phyloP scores from a whole-genome alignment of 2,113 vertebrate genomes.

The Oryzias curvinotus region DNA sequence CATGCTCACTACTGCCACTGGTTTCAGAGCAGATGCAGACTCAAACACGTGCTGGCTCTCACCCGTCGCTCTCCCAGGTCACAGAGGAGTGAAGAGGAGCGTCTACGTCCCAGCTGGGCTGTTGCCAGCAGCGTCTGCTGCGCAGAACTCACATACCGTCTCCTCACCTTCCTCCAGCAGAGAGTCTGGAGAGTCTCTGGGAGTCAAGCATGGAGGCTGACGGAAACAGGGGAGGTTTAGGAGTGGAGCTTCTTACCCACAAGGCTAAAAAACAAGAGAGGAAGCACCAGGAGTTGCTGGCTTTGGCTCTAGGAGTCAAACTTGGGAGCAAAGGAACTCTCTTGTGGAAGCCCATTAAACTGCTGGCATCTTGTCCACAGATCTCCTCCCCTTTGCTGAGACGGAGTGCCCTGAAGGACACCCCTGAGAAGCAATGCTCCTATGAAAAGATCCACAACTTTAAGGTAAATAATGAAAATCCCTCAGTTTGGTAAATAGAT shows the following conservation, averaged over 20 bases:
- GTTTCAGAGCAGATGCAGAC: constrained; percentile 82
- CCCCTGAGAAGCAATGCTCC: constrained; percentile 87
- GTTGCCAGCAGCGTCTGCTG: constrained; percentile 77
- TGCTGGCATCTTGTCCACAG: constrained; percentile 98
- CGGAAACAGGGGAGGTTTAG: constrained; percentile 58
- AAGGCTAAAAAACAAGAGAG: constrained; percentile 82
- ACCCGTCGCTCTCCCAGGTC: constrained; percentile 83
- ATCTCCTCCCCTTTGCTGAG: constrained; percentile 91
- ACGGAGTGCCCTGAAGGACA: constrained; percentile 88
- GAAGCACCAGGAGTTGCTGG: constrained; percentile 90
- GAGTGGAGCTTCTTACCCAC: constrained; percentile 76
- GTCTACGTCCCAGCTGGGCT: constrained; percentile 76
- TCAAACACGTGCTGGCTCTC: constrained; percentile 73
- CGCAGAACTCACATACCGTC: constrained; percentile 68
- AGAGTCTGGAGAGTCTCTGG: constrained; percentile 77
- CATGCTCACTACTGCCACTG: constrained; percentile 40
- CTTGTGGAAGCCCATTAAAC: constrained; percentile 96
- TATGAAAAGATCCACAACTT: constrained; percentile 99
- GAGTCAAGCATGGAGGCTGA: constrained; percentile 79
- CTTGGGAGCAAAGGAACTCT: constrained; percentile 84
- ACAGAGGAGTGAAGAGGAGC: constrained; percentile 82
- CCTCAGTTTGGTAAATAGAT: too few relatives aligned
- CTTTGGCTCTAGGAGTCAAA: constrained; percentile 89
- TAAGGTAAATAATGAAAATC: constrained; percentile 83
- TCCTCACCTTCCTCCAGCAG: constrained; percentile 63